phyloP scores from a whole-genome alignment of 2,113 vertebrate species.

The Crotalus tigris region DNA sequence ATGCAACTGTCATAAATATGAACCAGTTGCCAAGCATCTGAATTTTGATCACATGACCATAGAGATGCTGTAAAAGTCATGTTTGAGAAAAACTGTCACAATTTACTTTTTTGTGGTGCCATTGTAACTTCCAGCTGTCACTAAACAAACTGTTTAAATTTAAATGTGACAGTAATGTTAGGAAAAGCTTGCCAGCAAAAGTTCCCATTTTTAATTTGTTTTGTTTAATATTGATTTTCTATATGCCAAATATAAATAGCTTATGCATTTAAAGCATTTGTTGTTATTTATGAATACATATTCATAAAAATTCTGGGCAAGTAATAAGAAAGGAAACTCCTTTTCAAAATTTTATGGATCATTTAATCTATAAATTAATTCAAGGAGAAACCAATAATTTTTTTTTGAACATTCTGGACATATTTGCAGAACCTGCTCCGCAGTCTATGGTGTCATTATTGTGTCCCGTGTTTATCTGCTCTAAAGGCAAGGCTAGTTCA shows the following conservation, averaged over 20 bases:
- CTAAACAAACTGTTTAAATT: background rate
- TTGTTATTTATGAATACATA: background rate
- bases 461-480: background rate
- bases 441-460: background rate
- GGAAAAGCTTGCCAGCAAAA: slow-evolving; percentile 3
- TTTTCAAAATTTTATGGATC: background rate
- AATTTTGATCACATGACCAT: no score
- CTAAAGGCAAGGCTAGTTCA: background rate
- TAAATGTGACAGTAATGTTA: background rate
- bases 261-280: background rate
- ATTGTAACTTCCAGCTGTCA: no score
- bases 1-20: no score
- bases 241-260: background rate
- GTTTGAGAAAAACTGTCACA: no score
- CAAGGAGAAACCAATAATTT: background rate
- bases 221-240: background rate
- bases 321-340: background rate
- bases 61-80: no score
- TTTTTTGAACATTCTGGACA: background rate
- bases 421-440: background rate
- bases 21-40: no score
- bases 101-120: no score
- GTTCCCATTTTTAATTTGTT: background rate
- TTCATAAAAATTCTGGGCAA: background rate
- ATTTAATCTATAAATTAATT: background rate